These are phyloP conservation scores for Mantis religiosa DNA, from an alignment of 2,888 invertebrate species.

Conservation along the genomic window DNA sequence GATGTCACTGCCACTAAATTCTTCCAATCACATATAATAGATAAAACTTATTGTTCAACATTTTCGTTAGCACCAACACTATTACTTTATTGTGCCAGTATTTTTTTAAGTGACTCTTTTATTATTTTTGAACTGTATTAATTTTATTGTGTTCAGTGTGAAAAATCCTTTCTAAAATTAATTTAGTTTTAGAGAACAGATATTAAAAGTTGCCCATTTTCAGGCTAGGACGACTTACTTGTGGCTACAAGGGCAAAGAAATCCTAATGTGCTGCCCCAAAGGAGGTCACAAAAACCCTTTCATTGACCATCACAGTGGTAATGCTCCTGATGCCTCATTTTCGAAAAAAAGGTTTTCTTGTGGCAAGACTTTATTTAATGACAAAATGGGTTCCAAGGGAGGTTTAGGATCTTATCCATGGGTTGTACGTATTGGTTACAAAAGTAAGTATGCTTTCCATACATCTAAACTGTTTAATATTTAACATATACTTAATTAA, in stretches of 20 bases:
- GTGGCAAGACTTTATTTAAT: slow-evolving; percentile 25
- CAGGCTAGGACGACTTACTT: slow-evolving; percentile 55
- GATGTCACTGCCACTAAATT: too few relatives aligned
- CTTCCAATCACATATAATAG: too few relatives aligned
- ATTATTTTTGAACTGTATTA: too few relatives aligned
- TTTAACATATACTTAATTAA: not conserved
- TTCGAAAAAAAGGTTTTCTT: slow-evolving; percentile 25
- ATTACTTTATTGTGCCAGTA: too few relatives aligned
- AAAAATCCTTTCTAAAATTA: too few relatives aligned
- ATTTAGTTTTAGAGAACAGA: too few relatives aligned
- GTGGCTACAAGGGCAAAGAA: slow-evolving; percentile 56
- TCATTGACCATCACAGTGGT: not conserved
- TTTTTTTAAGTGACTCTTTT: too few relatives aligned
- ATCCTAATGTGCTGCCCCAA: slow-evolving; percentile 60
- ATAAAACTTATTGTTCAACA: too few relatives aligned
- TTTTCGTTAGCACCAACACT: too few relatives aligned
- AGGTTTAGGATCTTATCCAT: slow-evolving; percentile 66
- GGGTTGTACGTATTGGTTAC: slow-evolving; percentile 72
- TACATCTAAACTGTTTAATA: not conserved
- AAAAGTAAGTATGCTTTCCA: slow-evolving; percentile 54
- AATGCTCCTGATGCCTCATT: not conserved
- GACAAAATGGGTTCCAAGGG: slow-evolving; percentile 23
- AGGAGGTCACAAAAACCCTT: slow-evolving; percentile 46
- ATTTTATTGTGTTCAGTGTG: too few relatives aligned
- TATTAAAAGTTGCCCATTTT: not conserved